These are phyloP conservation scores for Listronotus bonariensis DNA, from an alignment of 1,140 invertebrate species.

Conservation along the genomic window DNA sequence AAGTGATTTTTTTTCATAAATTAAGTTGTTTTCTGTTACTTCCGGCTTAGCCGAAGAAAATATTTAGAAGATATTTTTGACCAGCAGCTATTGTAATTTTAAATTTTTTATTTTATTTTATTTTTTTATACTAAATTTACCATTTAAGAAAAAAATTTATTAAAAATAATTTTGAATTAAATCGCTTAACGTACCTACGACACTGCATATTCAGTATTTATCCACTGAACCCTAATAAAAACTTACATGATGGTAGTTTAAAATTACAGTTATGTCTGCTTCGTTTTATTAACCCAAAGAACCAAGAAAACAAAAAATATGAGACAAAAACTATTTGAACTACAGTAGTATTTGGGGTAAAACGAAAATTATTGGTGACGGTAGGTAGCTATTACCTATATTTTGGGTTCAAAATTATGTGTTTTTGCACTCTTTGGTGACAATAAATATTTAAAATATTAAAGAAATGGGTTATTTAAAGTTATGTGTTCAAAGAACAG, in stretches of 20 bases:
- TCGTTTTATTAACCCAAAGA: slow-evolving; percentile 3
- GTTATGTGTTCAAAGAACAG: not conserved
- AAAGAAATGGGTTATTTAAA: not conserved
- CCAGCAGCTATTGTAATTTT: too few relatives aligned
- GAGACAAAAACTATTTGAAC: not conserved
- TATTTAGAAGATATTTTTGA: too few relatives aligned
- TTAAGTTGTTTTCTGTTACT: too few relatives aligned
- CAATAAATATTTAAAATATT: not conserved
- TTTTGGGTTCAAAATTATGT: not conserved
- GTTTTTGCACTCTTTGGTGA: not conserved
- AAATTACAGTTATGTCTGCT: slow-evolving; percentile 12
- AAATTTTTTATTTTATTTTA: too few relatives aligned
- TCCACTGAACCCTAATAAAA: too few relatives aligned
- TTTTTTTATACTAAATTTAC: too few relatives aligned
- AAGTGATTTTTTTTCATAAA: too few relatives aligned
- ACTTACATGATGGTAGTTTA: too few relatives aligned
- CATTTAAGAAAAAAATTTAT: slow-evolving; percentile 1
- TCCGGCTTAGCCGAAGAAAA: too few relatives aligned
- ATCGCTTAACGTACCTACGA: not conserved
- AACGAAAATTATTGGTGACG: slow-evolving; percentile 1
- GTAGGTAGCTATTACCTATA: not conserved
- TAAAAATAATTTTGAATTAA: not conserved
- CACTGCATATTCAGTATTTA: not conserved
- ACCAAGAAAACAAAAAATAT: not conserved
- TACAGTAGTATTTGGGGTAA: not conserved